Conservation (phyloP, 1,140 invertebrate genomes). For the Calliopsis andreniformis region DNA sequence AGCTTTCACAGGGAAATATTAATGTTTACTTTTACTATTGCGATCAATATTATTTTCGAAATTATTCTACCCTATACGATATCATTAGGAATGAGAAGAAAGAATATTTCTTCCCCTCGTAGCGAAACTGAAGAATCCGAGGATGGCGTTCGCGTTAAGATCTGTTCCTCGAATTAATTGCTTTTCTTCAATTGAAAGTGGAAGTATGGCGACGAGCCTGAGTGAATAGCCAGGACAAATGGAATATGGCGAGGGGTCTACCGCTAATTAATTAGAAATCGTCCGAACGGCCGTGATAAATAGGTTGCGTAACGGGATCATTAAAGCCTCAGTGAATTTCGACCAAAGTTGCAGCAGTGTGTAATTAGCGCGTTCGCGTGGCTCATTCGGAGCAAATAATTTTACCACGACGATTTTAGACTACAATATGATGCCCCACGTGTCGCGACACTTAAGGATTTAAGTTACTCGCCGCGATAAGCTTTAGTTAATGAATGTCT, state of each 20-base stretch:
- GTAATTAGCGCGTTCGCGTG: constrained; percentile 68
- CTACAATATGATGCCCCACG: neutral
- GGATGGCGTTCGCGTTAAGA: neutral
- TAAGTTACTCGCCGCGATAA: neutral
- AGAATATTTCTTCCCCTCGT: no score
- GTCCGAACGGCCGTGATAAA: constrained; percentile 71
- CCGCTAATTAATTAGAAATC: constrained; percentile 74
- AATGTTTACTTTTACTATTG: no score
- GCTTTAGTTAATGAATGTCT: neutral
- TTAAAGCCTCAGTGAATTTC: constrained; percentile 69
- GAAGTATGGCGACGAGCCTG: neutral
- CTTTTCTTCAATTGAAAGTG: neutral
- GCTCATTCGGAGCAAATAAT: constrained; percentile 44
- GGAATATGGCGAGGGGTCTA: constrained; percentile 62
- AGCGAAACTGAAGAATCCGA: neutral
- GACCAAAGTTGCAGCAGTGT: constrained; percentile 58
- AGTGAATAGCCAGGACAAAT: constrained; percentile 46
- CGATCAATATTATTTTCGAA: no score
- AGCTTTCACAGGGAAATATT: no score
- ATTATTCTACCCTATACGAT: no score
- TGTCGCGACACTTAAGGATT: neutral
- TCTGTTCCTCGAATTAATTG: constrained; percentile 38
- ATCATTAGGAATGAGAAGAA: no score
- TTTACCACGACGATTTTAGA: constrained; percentile 1
- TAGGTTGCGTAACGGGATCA: constrained; percentile 73